phyloP scores from a whole-genome alignment of 2,888 invertebrate species.

The Pollenia amentaria region DNA sequence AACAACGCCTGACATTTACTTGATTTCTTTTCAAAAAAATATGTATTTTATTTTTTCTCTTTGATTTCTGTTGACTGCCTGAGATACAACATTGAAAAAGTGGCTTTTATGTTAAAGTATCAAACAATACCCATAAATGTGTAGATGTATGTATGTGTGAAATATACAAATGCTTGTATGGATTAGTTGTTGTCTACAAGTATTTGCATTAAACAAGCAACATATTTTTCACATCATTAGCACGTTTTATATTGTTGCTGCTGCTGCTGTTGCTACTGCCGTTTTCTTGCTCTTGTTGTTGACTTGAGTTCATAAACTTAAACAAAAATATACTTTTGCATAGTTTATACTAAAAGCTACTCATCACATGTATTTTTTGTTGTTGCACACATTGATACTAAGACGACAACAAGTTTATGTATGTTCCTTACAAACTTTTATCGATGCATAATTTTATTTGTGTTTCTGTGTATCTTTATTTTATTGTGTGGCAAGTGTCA shows the following conservation, averaged over 20 bases:
- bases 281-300: neutral
- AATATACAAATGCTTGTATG: no score
- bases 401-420: neutral
- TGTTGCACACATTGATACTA: constrained; percentile 13
- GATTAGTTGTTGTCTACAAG: neutral
- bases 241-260: constrained; percentile 67
- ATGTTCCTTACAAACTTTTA: constrained; percentile 21
- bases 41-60: neutral
- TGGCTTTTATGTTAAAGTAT: neutral
- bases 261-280: neutral
- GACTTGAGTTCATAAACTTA: constrained; percentile 30
- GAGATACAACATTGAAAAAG: neutral
- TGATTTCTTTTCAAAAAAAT: neutral
- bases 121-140: neutral
- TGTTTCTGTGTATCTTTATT: neutral
- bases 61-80: neutral
- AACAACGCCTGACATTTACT: constrained; percentile 10
- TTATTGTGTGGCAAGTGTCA: constrained; percentile 62
- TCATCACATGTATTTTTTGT: constrained; percentile 28
- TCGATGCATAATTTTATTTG: constrained; percentile 39
- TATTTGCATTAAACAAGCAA: constrained; percentile 65
- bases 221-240: constrained; percentile 73
- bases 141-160: neutral
- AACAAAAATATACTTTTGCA: constrained; percentile 3
- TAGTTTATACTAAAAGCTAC: constrained; percentile 40